phyloP scores from a whole-genome alignment of 2,888 invertebrate species.

The Ochlodes sylvanus region DNA sequence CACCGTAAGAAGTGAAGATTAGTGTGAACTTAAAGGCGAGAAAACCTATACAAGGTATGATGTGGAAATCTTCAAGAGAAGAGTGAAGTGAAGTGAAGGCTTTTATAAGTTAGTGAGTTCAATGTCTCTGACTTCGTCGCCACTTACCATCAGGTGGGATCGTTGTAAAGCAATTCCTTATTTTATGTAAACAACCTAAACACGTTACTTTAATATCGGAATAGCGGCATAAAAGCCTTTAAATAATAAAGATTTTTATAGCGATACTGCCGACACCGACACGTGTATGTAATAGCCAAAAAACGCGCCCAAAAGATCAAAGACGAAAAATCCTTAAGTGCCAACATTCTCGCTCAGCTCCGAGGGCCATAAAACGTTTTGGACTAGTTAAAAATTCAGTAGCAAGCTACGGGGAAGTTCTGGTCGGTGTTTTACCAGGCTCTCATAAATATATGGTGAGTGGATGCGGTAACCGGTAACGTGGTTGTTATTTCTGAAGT shows the following conservation, averaged over 20 bases:
- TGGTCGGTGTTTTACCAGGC: not conserved
- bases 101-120: too few relatives aligned
- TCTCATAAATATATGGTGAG: not conserved
- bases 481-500: not conserved
- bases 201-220: not conserved
- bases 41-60: too few relatives aligned
- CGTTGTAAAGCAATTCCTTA: too few relatives aligned
- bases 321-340: conserved; percentile 7
- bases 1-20: too few relatives aligned
- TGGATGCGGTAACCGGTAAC: not conserved
- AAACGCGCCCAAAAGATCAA: not conserved
- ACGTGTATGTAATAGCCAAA: conserved; percentile 1
- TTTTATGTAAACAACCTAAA: not conserved
- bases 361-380: conserved; percentile 24
- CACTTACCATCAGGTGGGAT: too few relatives aligned
- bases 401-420: conserved; percentile 2
- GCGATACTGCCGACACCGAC: not conserved
- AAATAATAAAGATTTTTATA: conserved; percentile 4
- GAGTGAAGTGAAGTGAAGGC: too few relatives aligned
- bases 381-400: conserved; percentile 31
- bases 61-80: too few relatives aligned
- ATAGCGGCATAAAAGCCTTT: not conserved
- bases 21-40: too few relatives aligned
- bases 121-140: too few relatives aligned
- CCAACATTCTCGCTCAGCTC: conserved; percentile 16